Percentiles rank a stretch among this genome's conserved stretches.
Evolutionary conservation across 1,140 invertebrate genomes (phyloP).

Genomic region (Copidosoma floridanum): DNA sequence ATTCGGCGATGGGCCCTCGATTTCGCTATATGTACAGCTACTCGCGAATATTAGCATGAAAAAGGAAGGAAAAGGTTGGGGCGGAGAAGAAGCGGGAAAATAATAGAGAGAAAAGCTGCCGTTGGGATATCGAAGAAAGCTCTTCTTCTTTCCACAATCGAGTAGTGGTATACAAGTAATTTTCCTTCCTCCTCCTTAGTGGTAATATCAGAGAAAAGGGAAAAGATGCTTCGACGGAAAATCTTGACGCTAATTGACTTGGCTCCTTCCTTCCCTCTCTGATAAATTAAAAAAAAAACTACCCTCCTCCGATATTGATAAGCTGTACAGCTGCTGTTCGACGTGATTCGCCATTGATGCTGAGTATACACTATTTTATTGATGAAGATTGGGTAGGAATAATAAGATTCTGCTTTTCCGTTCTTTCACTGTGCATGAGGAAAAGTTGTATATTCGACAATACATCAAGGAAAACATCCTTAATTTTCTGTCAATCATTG

Average conservation of each 20-base stretch:
- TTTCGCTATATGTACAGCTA: no score
- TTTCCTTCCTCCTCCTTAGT: conserved; percentile 12
- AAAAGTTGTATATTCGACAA: no score
- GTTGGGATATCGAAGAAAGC: conserved; percentile 4
- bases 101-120: conserved; percentile 24
- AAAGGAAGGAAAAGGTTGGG: conserved; percentile 20
- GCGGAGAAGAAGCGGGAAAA: not conserved
- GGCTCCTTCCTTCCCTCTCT: not conserved
- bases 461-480: no score
- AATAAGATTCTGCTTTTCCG: no score
- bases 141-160: not conserved
- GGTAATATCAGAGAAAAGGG: not conserved
- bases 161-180: conserved; percentile 28
- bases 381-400: no score
- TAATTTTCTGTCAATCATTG: no score
- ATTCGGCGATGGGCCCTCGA: no score
- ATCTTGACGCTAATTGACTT: conserved; percentile 12
- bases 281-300: conserved; percentile 4
- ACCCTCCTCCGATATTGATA: no score
- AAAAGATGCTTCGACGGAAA: not conserved
- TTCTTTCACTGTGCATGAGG: no score
- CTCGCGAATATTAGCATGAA: conserved; percentile 40
- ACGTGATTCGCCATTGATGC: no score
- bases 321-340: no score
- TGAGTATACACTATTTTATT: no score